Percentiles rank a stretch among this genome's conserved stretches.
Conservation (phyloP, 2,797 vertebrate genomes). For the Rhinogobio ventralis region DNA sequence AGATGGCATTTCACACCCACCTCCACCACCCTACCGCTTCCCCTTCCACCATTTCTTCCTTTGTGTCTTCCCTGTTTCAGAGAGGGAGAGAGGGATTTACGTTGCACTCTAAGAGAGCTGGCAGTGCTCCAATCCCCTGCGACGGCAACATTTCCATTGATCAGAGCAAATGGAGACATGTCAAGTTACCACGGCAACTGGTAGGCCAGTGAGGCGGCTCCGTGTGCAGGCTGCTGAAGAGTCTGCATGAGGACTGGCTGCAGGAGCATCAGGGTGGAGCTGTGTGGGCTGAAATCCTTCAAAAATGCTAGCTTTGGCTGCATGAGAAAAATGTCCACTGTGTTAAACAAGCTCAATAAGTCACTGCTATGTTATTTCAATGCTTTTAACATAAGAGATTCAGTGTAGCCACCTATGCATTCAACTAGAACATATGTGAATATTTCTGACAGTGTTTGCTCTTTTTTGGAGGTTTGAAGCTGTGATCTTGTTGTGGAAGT, state of each 20-base stretch:
- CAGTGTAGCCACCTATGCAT: neutral
- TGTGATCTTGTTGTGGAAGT: neutral
- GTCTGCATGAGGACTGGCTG: constrained; percentile 36
- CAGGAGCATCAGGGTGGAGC: constrained; percentile 30
- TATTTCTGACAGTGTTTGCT: neutral
- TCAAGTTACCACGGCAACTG: constrained; percentile 69
- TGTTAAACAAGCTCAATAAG: neutral
- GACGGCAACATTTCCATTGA: constrained; percentile 63
- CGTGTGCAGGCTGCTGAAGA: constrained; percentile 40
- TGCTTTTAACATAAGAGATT: neutral
- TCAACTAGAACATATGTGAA: neutral
- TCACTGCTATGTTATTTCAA: neutral
- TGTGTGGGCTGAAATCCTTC: constrained; percentile 15
- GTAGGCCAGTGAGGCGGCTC: constrained; percentile 46
- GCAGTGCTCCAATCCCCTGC: constrained; percentile 55
- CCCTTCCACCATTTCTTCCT: constrained; percentile 15
- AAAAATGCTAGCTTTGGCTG: neutral
- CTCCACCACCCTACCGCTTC: constrained; percentile 7
- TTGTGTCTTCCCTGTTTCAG: constrained; percentile 26
- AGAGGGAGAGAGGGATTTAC: neutral
- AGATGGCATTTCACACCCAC: constrained; percentile 25
- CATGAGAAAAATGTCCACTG: neutral
- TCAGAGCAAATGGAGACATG: constrained; percentile 67
- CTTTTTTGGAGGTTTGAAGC: neutral
- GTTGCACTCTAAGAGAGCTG: constrained; percentile 40